Percentiles rank a stretch among this genome's conserved stretches.
Conservation (phyloP, 2,797 vertebrate genomes). For the Scyliorhinus canicula region DNA sequence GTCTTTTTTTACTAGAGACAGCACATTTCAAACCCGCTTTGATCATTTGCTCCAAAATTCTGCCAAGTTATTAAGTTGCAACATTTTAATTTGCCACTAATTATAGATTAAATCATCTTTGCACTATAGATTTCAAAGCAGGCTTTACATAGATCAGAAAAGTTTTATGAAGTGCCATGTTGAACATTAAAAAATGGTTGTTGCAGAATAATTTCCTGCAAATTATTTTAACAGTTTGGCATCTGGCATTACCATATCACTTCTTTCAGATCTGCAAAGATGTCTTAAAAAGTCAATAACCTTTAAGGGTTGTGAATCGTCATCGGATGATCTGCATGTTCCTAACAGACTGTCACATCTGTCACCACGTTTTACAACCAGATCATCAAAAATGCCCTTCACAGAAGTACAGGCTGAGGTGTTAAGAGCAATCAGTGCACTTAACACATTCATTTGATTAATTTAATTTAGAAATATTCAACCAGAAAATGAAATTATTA, state of each 20-base stretch:
- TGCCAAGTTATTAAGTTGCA: not conserved
- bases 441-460: conserved; percentile 60
- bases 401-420: conserved; percentile 50
- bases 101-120: conserved; percentile 16
- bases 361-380: conserved; percentile 63
- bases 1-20: not conserved
- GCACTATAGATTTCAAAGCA: not conserved
- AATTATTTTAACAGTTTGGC: conserved; percentile 47
- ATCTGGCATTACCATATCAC: conserved; percentile 53
- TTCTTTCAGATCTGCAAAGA: conserved; percentile 42
- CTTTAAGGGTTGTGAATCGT: conserved; percentile 60
- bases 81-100: conserved; percentile 30
- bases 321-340: conserved; percentile 58
- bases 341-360: conserved; percentile 60
- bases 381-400: conserved; percentile 61
- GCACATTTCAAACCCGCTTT: not conserved
- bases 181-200: conserved; percentile 41
- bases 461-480: conserved; percentile 73
- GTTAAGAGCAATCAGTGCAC: conserved; percentile 64
- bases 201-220: conserved; percentile 52
- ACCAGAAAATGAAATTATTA: conserved; percentile 78
- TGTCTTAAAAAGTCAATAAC: conserved; percentile 52
- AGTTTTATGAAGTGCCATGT: conserved; percentile 22
- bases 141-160: conserved; percentile 20
- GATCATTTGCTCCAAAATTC: conserved; percentile 21